Conservation (phyloP, 2,888 invertebrate species). For the Glomeris marginata region DNA sequence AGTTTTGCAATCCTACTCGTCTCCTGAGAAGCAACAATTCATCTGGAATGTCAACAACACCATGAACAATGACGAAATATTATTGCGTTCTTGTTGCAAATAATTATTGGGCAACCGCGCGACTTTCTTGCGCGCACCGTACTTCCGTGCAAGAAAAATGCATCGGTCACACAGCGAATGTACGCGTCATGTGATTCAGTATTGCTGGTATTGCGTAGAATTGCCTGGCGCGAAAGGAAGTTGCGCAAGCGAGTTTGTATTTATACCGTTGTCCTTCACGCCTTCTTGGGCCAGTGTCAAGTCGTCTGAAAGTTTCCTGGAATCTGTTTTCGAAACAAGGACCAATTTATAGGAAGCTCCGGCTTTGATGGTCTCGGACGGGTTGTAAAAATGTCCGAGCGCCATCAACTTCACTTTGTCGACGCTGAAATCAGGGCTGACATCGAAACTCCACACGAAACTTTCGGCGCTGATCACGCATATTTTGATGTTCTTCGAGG, state of each 20-base stretch:
- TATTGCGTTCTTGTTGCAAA: no score
- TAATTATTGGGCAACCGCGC: no score
- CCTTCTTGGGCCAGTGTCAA: conserved; percentile 26
- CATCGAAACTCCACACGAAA: conserved; percentile 24
- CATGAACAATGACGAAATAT: no score
- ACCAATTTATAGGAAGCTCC: conserved; percentile 30
- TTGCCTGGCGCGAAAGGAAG: no score
- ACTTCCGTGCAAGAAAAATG: no score
- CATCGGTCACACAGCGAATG: no score
- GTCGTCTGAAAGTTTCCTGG: conserved; percentile 28
- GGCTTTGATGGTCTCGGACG: conserved; percentile 27
- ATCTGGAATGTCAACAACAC: conserved; percentile 21
- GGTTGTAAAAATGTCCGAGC: conserved; percentile 28
- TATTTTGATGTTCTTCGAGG: conserved; percentile 26
- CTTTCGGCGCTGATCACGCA: conserved; percentile 29
- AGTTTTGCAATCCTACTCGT: conserved; percentile 20
- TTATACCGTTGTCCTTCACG: conserved; percentile 29
- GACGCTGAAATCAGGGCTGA: conserved; percentile 28
- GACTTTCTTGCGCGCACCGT: no score
- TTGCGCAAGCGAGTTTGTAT: not conserved
- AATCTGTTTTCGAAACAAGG: conserved; percentile 24
- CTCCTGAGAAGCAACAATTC: conserved; percentile 26
- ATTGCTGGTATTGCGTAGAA: no score
- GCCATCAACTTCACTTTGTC: conserved; percentile 31
- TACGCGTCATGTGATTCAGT: no score